A percentile compares a stretch with the other conserved stretches of the same genome.
These are phyloP conservation scores for Tridacna crocea DNA, from an alignment of 2,888 invertebrate genomes.

Conservation along the genomic window DNA sequence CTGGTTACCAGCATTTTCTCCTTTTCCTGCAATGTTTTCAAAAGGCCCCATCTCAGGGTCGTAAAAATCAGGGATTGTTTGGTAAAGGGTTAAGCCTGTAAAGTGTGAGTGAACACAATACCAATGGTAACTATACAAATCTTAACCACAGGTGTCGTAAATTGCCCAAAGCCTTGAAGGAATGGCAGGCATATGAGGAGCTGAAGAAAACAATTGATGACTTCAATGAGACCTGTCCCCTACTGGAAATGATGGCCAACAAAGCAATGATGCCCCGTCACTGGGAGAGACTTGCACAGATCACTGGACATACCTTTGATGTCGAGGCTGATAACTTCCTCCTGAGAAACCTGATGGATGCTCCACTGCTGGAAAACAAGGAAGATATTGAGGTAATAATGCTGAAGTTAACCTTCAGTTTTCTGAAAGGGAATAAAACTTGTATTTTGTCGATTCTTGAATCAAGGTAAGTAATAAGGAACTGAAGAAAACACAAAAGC, in stretches of 20 bases:
- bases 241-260: slow-evolving; percentile 97
- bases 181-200: slow-evolving; percentile 99
- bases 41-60: no score
- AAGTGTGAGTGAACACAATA: no score
- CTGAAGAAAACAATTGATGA: slow-evolving; percentile 98
- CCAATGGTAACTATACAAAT: no score
- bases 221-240: slow-evolving; percentile 98
- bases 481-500: no score
- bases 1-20: no score
- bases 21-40: no score
- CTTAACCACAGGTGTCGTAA: slow-evolving; percentile 91
- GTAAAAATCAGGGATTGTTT: no score
- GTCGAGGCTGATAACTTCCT: slow-evolving; percentile 97
- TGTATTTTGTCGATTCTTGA: neutral
- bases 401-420: no score
- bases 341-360: slow-evolving; percentile 96
- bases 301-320: slow-evolving; percentile 94
- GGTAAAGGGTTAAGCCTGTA: no score
- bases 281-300: slow-evolving; percentile 97
- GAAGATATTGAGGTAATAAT: slow-evolving; percentile 94
- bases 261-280: slow-evolving; percentile 98
- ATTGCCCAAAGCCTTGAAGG: slow-evolving; percentile 93
- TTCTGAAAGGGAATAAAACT: neutral
- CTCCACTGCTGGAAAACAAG: slow-evolving; percentile 95
- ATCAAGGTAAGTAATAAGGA: no score